Percentiles rank a stretch among this genome's conserved stretches.
Conservation (phyloP, 2,888 invertebrate species). For the Lasioglossum lativentre region DNA sequence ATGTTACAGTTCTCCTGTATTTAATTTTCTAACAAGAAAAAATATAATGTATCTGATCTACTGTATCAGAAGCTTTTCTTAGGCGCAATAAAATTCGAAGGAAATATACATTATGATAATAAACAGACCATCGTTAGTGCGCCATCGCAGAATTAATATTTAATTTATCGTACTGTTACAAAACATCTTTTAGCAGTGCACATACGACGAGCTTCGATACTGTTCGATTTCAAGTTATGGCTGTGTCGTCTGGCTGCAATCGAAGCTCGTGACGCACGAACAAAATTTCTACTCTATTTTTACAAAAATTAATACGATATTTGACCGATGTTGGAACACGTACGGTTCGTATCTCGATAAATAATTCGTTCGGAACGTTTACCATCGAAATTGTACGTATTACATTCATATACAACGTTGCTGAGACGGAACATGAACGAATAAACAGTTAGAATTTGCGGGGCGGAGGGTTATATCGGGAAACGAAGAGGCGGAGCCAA, state of each 20-base stretch:
- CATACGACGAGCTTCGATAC: slow-evolving; percentile 27
- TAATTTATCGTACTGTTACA: background rate
- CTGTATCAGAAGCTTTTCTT: background rate
- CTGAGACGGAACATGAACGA: slow-evolving; percentile 29
- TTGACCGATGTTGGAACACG: background rate
- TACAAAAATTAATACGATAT: slow-evolving; percentile 37
- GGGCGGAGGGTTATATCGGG: slow-evolving; percentile 44
- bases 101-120: background rate
- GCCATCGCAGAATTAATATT: slow-evolving; percentile 20
- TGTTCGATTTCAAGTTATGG: slow-evolving; percentile 36
- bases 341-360: background rate
- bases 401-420: background rate
- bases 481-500: slow-evolving; percentile 64
- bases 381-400: slow-evolving; percentile 19
- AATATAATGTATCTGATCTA: slow-evolving; percentile 4
- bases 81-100: background rate
- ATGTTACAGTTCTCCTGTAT: slow-evolving; percentile 4
- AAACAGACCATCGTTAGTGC: background rate
- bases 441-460: slow-evolving; percentile 28
- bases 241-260: background rate
- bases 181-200: slow-evolving; percentile 22
- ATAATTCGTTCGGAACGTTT: slow-evolving; percentile 8
- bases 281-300: slow-evolving; percentile 8
- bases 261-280: slow-evolving; percentile 27
- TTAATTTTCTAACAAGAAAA: slow-evolving; percentile 5